These are phyloP conservation scores for Operophtera brumata DNA, from an alignment of 2,888 invertebrate genomes.

Conservation along the genomic window DNA sequence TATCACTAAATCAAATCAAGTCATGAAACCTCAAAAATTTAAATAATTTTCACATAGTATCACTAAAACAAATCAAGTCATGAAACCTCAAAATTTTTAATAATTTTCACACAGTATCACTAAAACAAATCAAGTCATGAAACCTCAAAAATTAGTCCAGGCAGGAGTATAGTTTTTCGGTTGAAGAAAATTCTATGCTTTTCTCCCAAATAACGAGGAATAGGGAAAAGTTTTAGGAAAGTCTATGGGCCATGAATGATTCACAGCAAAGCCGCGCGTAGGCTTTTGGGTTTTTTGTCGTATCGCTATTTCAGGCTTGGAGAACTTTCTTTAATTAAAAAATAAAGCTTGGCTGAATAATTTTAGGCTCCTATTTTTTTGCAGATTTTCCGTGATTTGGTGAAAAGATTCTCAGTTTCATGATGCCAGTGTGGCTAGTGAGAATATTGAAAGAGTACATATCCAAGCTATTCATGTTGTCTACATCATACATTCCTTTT, in stretches of 20 bases:
- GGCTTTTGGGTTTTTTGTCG: not conserved
- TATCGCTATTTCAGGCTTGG: constrained; percentile 1
- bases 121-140: constrained; percentile 8
- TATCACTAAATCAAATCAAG: too few species aligned
- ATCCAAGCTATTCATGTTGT: too few species aligned
- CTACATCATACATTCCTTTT: too few species aligned
- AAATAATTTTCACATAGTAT: too few species aligned
- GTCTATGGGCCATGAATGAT: constrained; percentile 41
- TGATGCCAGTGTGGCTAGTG: too few species aligned
- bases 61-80: too few species aligned
- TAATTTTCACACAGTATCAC: constrained; percentile 18
- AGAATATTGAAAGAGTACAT: too few species aligned
- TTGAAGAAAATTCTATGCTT: constrained; percentile 20
- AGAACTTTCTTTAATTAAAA: not conserved
- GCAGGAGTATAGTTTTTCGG: constrained; percentile 24
- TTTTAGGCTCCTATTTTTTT: not conserved
- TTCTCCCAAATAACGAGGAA: constrained; percentile 24
- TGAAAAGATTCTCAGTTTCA: too few species aligned
- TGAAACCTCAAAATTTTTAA: too few species aligned
- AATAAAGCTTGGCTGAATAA: not conserved
- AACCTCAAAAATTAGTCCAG: constrained; percentile 29
- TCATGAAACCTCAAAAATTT: too few species aligned
- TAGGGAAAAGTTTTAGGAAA: constrained; percentile 27
- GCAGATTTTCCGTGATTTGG: not conserved
- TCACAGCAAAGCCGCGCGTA: constrained; percentile 24